A percentile compares a stretch with the other conserved stretches of the same genome.
Evolutionary conservation across 2,888 invertebrate species (phyloP).

Genomic region (Eupithecia inturbata): DNA sequence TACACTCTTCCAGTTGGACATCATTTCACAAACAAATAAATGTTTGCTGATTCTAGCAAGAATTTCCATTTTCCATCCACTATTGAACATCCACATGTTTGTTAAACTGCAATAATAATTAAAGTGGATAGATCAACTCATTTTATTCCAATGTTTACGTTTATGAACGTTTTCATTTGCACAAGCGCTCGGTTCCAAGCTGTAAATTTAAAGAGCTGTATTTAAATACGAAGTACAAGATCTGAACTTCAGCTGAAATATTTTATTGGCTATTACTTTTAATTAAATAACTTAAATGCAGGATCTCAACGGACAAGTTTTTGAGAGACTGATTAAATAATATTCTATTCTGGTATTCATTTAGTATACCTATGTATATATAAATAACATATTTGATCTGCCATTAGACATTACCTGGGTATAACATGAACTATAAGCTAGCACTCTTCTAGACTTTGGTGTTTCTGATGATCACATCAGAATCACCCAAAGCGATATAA

Average conservation of each 20-base stretch:
- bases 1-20: not conserved
- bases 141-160: slow-evolving; percentile 65
- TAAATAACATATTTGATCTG: too few relatives aligned
- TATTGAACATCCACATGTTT: slow-evolving; percentile 27
- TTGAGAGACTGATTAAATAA: not conserved
- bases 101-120: slow-evolving; percentile 47
- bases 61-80: slow-evolving; percentile 17
- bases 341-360: not conserved
- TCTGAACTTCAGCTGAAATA: slow-evolving; percentile 26
- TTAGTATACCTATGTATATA: too few relatives aligned
- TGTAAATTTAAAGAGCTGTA: slow-evolving; percentile 62
- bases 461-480: too few relatives aligned
- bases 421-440: too few relatives aligned
- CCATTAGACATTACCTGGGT: too few relatives aligned
- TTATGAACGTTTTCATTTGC: slow-evolving; percentile 68
- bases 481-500: too few relatives aligned
- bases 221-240: slow-evolving; percentile 52
- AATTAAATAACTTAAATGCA: slow-evolving; percentile 24
- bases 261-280: slow-evolving; percentile 31
- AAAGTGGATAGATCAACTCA: slow-evolving; percentile 54
- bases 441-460: too few relatives aligned
- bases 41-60: slow-evolving; percentile 14
- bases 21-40: not conserved
- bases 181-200: slow-evolving; percentile 46
- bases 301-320: not conserved